These are phyloP conservation scores for Crotalus helleri DNA, from an alignment of 2,113 vertebrate species.

Conservation along the genomic window DNA sequence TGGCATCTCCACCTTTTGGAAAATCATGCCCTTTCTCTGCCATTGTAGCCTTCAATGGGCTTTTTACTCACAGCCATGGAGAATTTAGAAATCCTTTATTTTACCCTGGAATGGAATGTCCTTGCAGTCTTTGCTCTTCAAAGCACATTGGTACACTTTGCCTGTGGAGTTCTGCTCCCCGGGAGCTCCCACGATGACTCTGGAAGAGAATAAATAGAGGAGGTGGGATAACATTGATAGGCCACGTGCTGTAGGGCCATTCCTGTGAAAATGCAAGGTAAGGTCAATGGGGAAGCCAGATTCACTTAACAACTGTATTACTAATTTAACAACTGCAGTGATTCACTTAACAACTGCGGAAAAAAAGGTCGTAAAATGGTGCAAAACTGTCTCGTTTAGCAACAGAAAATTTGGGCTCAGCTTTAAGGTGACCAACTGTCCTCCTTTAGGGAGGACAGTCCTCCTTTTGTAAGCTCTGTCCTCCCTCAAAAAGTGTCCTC, in stretches of 20 bases:
- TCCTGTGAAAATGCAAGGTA: too few species aligned
- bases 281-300: not conserved
- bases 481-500: too few species aligned
- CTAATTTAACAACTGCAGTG: not conserved
- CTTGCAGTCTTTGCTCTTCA: not conserved
- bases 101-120: not conserved
- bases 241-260: too few species aligned
- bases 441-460: too few species aligned
- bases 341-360: too few species aligned
- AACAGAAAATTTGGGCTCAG: not conserved
- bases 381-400: too few species aligned
- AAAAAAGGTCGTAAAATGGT: too few species aligned
- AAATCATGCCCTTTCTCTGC: not conserved
- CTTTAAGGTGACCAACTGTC: too few species aligned
- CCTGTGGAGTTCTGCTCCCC: constrained; percentile 18
- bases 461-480: too few species aligned
- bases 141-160: constrained; percentile 6
- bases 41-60: not conserved
- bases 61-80: not conserved
- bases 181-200: constrained; percentile 13
- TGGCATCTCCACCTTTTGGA: not conserved
- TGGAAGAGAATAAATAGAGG: not conserved
- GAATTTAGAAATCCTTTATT: not conserved
- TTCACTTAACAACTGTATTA: not conserved
- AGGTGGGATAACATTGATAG: too few species aligned